Percentiles rank a stretch among this genome's conserved stretches.
Evolutionary conservation across 2,113 vertebrate genomes (phyloP).

Genomic region (Talpa occidentalis): DNA sequence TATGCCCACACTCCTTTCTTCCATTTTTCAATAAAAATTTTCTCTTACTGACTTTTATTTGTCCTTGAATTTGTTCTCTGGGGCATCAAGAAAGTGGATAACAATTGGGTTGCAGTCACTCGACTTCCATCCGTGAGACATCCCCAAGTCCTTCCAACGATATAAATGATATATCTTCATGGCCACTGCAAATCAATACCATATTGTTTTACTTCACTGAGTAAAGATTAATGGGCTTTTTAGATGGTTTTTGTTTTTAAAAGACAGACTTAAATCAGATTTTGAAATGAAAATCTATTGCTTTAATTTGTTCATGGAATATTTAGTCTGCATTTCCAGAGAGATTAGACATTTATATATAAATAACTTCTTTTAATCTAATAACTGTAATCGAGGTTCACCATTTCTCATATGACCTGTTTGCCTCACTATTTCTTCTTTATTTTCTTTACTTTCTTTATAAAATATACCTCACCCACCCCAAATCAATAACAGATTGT

Average conservation of each 20-base stretch:
- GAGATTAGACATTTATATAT: background rate
- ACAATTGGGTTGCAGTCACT: too few relatives aligned
- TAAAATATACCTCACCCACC: background rate
- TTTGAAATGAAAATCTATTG: background rate
- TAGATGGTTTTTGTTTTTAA: background rate
- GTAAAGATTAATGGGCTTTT: background rate
- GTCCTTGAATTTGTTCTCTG: too few relatives aligned
- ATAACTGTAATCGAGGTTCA: background rate
- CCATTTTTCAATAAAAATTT: too few relatives aligned
- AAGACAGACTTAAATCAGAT: background rate
- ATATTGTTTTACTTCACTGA: background rate
- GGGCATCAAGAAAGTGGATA: too few relatives aligned
- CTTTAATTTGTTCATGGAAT: background rate
- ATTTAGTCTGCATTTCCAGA: background rate
- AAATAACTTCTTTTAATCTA: background rate
- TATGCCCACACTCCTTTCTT: too few relatives aligned
- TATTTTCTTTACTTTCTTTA: background rate
- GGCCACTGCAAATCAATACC: background rate
- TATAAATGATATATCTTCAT: background rate
- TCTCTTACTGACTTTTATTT: too few relatives aligned
- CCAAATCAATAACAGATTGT: background rate
- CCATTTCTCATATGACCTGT: background rate
- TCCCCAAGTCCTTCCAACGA: background rate
- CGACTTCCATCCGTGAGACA: too few relatives aligned
- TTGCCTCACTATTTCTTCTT: background rate